Base-by-base conservation (phyloP, 2,797 vertebrate species). In the Danio choprae region DNA sequence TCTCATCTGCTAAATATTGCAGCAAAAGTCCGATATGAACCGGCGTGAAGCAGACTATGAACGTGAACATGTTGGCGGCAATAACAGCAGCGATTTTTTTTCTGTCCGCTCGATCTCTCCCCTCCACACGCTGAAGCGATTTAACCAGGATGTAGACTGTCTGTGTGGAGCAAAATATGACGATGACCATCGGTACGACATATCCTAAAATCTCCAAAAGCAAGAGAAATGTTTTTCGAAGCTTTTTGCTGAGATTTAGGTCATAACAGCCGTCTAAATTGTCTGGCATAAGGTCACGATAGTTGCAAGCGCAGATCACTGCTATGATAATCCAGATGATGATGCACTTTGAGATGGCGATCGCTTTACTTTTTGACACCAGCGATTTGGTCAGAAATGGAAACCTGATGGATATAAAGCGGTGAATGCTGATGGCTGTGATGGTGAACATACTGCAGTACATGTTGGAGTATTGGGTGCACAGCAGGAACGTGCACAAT, bases 1-100 rank as follows among this genome's bases (percentile, higher is more conserved):
- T 12, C 51, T 48, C 8, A 55, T 0, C 0, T 0, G 0, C 2
- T 65, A 0, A 50, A 48, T 38, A 84, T 71, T 81, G 87, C 13
- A 91, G 13, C 9, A 92, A 3, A 72, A 90, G 83, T 41, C 11
- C 76, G 53, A 92, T 3, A 7, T 95, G 93, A 29, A 95, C 56
- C 0, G 95, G 95, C 7, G 93, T 91, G 84, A 93, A 96, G 81
- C 95, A 96, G 77, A 94, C 16, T 3, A 95, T 58, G n/a, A 96
- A 96, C 20, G 95, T 90, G 0, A 87, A 63, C 87, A 95, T 86
- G 84, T 95, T 96, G 1, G 92, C 88, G n/a, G 81, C 88, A 53
- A 95, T 87, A 5, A 93, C 87, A 5, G 85, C 83, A 15, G 90
- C 76, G 0, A 71, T 84, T 64, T 82, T 89, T 81, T 88, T 90